These are phyloP conservation scores for Ashinkailepas kermadecensis DNA, from an alignment of 2,888 invertebrate genomes.

Conservation along the genomic window DNA sequence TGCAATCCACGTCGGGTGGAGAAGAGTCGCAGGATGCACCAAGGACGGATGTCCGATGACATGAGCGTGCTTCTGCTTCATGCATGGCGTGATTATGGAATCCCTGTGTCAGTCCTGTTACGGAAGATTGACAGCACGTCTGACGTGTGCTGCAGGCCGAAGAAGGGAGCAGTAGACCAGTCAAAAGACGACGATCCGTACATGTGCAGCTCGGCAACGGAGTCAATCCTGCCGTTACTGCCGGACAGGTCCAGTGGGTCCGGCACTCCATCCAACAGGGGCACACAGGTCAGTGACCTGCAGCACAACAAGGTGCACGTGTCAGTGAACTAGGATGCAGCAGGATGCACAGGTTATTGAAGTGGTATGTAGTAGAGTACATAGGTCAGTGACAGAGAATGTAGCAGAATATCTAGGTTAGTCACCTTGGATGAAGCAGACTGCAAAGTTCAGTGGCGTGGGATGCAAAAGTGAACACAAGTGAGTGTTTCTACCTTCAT, in stretches of 20 bases:
- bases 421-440: no score
- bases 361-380: neutral
- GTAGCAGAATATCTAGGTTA: no score
- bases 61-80: no score
- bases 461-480: neutral
- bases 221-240: conserved; percentile 43
- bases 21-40: no score
- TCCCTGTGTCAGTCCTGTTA: no score
- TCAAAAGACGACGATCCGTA: conserved; percentile 47
- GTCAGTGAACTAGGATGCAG: neutral
- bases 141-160: neutral
- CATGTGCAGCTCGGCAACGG: conserved; percentile 42
- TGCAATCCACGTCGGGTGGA: no score
- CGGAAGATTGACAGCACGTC: no score
- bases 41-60: no score
- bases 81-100: no score
- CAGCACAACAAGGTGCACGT: neutral
- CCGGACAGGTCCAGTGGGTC: conserved; percentile 36
- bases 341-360: neutral
- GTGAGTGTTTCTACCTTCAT: no score
- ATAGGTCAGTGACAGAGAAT: conserved; percentile 9
- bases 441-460: no score
- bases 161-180: conserved; percentile 26
- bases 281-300: neutral
- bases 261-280: conserved; percentile 28